A percentile compares a stretch with the other conserved stretches of the same genome.
Evolutionary conservation across 2,888 invertebrate species (phyloP).

Genomic region (Malacosoma neustria): DNA sequence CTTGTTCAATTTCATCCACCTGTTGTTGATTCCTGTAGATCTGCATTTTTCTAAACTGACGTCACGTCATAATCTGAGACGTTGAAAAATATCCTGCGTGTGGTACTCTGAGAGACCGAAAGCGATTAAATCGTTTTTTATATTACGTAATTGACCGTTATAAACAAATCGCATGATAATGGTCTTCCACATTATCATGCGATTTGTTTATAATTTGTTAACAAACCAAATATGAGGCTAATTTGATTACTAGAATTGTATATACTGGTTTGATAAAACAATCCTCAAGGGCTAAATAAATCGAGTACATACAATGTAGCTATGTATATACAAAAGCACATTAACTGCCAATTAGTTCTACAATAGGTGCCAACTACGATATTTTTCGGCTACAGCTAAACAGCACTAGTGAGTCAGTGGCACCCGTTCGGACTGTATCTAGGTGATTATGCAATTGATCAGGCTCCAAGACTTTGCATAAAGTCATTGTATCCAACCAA

Average conservation of each 20-base stretch:
- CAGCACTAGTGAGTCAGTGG: slow-evolving; percentile 36
- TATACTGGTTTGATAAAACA: background rate
- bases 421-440: slow-evolving; percentile 29
- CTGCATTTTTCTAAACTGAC: background rate
- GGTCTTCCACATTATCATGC: background rate
- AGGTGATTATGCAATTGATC: slow-evolving; percentile 57
- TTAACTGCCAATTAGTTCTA: slow-evolving; percentile 50
- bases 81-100: background rate
- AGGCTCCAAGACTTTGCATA: slow-evolving; percentile 27
- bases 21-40: slow-evolving; percentile 2
- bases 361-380: slow-evolving; percentile 41
- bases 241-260: background rate
- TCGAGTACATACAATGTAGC: background rate
- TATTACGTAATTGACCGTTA: background rate
- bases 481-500: background rate
- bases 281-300: background rate
- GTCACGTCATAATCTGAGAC: background rate
- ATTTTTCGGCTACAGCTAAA: slow-evolving; percentile 36
- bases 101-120: background rate
- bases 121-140: background rate
- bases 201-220: too few species aligned
- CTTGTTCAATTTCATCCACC: slow-evolving; percentile 8
- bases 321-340: slow-evolving; percentile 11
- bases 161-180: slow-evolving; percentile 6
- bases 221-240: background rate